These are phyloP conservation scores for Amazonetta brasiliensis DNA, from an alignment of 2,797 vertebrate genomes.

Conservation along the genomic window DNA sequence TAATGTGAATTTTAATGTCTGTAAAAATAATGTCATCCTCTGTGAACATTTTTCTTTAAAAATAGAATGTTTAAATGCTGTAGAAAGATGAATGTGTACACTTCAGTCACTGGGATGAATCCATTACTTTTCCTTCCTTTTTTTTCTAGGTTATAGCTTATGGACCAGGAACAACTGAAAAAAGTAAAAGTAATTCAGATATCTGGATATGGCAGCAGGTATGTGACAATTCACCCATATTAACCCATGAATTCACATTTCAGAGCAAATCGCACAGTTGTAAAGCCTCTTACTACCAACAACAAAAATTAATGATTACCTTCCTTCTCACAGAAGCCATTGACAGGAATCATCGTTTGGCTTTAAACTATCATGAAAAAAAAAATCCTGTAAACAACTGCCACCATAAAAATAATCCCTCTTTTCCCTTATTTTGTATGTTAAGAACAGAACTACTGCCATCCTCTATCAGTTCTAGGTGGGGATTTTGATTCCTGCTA, in stretches of 20 bases:
- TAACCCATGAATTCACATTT: neutral
- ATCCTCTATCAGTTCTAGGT: neutral
- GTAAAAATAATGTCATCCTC: slow-evolving; percentile 27
- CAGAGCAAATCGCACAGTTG: neutral
- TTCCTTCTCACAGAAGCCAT: neutral
- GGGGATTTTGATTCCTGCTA: neutral
- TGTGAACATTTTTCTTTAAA: slow-evolving; percentile 2
- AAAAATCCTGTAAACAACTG: neutral
- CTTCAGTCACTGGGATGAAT: neutral
- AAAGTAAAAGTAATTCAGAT: slow-evolving; percentile 77
- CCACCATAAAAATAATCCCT: neutral
- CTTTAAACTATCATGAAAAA: neutral
- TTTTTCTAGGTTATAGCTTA: slow-evolving; percentile 81
- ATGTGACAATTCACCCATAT: slow-evolving; percentile 41
- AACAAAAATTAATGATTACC: neutral
- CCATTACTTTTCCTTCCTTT: neutral
- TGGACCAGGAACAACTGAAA: slow-evolving; percentile 84
- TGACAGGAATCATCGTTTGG: neutral
- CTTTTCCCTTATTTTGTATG: neutral
- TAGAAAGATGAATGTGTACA: neutral
- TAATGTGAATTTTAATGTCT: slow-evolving; percentile 58
- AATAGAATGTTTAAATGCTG: neutral
- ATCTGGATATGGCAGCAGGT: slow-evolving; percentile 96
- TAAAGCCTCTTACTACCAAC: neutral
- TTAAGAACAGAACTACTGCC: neutral